These are phyloP conservation scores for Temnopleurus reevesii DNA, from an alignment of 53 echinoderm and acorn worm species.

Conservation along the genomic window DNA sequence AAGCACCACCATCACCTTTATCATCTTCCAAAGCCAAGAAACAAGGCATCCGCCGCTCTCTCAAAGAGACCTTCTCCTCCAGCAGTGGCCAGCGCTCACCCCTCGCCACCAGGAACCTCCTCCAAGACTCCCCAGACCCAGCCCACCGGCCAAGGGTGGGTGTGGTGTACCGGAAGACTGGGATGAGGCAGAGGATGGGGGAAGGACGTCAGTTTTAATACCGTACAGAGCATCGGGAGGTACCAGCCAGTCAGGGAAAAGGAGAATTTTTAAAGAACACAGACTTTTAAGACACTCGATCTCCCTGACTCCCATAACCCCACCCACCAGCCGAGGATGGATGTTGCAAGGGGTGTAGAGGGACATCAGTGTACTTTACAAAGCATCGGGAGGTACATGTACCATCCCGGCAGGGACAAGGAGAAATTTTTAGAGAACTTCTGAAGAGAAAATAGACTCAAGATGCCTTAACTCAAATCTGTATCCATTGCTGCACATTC, in stretches of 20 bases:
- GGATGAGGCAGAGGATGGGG: neutral
- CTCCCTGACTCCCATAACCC: too few relatives aligned
- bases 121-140: slow-evolving; percentile 65
- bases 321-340: too few relatives aligned
- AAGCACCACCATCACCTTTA: slow-evolving; percentile 19
- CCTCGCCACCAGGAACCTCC: slow-evolving; percentile 77
- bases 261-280: slow-evolving; percentile 72
- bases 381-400: too few relatives aligned
- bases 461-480: too few relatives aligned
- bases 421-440: too few relatives aligned
- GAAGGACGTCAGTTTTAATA: slow-evolving; percentile 46
- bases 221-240: slow-evolving; percentile 63
- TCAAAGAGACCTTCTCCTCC: slow-evolving; percentile 29
- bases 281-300: too few relatives aligned
- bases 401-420: too few relatives aligned
- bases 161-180: slow-evolving; percentile 23
- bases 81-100: slow-evolving; percentile 62
- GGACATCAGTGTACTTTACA: too few relatives aligned
- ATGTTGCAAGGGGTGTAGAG: too few relatives aligned
- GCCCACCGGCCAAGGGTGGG: neutral
- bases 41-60: slow-evolving; percentile 31
- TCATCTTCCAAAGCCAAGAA: slow-evolving; percentile 12
- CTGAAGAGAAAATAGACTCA: too few relatives aligned
- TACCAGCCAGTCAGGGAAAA: slow-evolving; percentile 74
- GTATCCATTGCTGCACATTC: too few relatives aligned